A percentile compares a stretch with the other conserved stretches of the same genome.
Evolutionary conservation across 1,140 invertebrate species (phyloP).

Genomic region (Pseudomyrmex dendroicus): DNA sequence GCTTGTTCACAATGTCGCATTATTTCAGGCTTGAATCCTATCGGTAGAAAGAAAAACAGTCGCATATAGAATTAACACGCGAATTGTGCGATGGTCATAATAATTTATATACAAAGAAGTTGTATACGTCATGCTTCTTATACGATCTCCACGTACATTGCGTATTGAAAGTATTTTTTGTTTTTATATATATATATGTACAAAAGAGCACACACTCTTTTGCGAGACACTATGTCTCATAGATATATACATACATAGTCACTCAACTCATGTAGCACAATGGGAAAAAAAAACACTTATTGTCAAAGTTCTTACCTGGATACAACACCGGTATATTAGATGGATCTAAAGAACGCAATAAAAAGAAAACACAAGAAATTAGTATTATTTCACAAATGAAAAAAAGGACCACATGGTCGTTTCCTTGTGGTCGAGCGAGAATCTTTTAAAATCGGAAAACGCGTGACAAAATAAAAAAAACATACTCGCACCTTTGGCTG

Average conservation of each 20-base stretch:
- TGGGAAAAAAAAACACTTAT: not conserved
- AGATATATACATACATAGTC: not conserved
- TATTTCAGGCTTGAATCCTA: constrained; percentile 84
- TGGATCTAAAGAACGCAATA: constrained; percentile 77
- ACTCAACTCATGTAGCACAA: not conserved
- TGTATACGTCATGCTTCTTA: constrained; percentile 31
- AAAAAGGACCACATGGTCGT: not conserved
- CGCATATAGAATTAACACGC: constrained; percentile 35
- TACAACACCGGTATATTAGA: constrained; percentile 77
- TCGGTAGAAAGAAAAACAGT: constrained; percentile 65
- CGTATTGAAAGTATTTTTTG: not conserved
- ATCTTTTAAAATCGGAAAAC: constrained; percentile 8
- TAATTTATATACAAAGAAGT: constrained; percentile 32
- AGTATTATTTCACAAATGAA: constrained; percentile 46
- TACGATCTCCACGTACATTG: constrained; percentile 4
- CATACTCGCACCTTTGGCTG: constrained; percentile 82
- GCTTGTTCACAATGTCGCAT: constrained; percentile 82
- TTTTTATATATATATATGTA: no score
- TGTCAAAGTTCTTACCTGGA: constrained; percentile 80
- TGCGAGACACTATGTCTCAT: not conserved
- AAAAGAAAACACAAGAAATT: constrained; percentile 62
- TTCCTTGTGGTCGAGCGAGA: constrained; percentile 4
- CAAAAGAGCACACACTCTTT: constrained; percentile 13
- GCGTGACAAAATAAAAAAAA: constrained; percentile 31
- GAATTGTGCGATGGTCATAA: not conserved